Evolutionary conservation across 1,140 invertebrate genomes (phyloP).

Genomic region (Drosophila yakuba): DNA sequence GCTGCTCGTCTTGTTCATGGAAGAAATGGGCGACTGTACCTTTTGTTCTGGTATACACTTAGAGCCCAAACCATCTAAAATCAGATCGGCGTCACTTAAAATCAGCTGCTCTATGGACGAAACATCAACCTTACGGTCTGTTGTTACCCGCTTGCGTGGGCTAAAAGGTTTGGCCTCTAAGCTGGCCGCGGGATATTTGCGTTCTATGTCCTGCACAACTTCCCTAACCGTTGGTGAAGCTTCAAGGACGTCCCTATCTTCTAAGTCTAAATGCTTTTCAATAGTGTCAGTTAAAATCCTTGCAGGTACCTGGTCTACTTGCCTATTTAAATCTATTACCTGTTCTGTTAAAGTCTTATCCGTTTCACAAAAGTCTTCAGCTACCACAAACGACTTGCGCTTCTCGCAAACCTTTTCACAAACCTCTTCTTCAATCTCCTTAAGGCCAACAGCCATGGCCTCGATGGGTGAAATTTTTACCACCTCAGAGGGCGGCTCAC

Average conservation of each 20-base stretch:
- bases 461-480: constrained; percentile 71
- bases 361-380: constrained; percentile 76
- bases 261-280: constrained; percentile 61
- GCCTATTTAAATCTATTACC: constrained; percentile 65
- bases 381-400: constrained; percentile 73
- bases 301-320: constrained; percentile 68
- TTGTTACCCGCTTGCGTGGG: constrained; percentile 51
- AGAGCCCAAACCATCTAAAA: constrained; percentile 56
- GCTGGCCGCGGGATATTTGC: constrained; percentile 49
- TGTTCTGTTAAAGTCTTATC: constrained; percentile 75
- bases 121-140: constrained; percentile 54
- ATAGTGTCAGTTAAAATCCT: constrained; percentile 62
- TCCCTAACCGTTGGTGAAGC: constrained; percentile 68
- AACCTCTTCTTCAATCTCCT: constrained; percentile 64
- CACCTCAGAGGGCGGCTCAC: constrained; percentile 54
- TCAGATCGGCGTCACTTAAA: constrained; percentile 68
- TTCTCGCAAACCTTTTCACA: constrained; percentile 77
- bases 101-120: constrained; percentile 68
- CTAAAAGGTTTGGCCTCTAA: constrained; percentile 74
- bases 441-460: constrained; percentile 48
- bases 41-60: constrained; percentile 27
- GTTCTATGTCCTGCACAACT: constrained; percentile 73
- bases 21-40: constrained; percentile 41
- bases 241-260: constrained; percentile 55
- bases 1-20: constrained; percentile 23